Conservation (phyloP, 1,140 invertebrate species). For the Lanistes nyassanus region DNA sequence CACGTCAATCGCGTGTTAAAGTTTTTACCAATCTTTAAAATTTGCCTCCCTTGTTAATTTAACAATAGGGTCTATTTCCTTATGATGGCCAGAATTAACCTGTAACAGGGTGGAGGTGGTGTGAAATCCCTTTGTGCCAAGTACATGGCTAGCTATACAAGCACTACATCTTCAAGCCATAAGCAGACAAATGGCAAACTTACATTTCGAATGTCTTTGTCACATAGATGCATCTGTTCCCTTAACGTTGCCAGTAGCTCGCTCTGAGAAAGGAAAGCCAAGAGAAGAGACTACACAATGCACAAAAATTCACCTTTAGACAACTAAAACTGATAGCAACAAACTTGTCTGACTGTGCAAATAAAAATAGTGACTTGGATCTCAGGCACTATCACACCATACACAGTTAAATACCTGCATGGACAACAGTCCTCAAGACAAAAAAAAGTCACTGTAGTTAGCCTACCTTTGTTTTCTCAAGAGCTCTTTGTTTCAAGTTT, state of each 20-base stretch:
- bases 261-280: constrained; percentile 43
- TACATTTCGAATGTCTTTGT: constrained; percentile 70
- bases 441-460: too few relatives aligned
- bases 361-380: background rate
- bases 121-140: too few relatives aligned
- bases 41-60: too few relatives aligned
- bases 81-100: too few relatives aligned
- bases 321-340: background rate
- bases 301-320: background rate
- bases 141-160: too few relatives aligned
- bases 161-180: background rate
- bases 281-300: background rate
- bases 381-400: too few relatives aligned
- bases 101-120: too few relatives aligned
- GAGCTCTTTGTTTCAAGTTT: constrained; percentile 67
- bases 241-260: constrained; percentile 68
- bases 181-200: constrained; percentile 31
- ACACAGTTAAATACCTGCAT: too few relatives aligned
- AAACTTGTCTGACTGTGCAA: background rate
- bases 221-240: constrained; percentile 70
- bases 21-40: too few relatives aligned
- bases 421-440: too few relatives aligned
- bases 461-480: constrained; percentile 67
- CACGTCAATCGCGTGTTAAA: too few relatives aligned
- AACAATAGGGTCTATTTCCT: too few relatives aligned